Percentiles rank a stretch among this genome's conserved stretches.
Conservation (phyloP, 2,797 vertebrate species). For the Synaphobranchus kaupii region DNA sequence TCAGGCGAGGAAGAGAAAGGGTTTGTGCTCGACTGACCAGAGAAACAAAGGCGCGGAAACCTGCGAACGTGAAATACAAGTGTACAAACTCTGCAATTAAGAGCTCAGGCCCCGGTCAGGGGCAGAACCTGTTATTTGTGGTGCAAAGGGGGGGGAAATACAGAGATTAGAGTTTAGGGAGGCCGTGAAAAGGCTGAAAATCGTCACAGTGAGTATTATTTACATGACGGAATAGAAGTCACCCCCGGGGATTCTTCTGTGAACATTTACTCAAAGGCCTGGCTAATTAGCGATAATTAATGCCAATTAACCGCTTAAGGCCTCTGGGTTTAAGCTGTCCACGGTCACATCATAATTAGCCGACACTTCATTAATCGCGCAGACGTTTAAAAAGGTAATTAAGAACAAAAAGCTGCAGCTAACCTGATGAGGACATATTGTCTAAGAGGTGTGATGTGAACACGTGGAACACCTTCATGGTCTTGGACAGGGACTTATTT, state of each 20-base stretch:
- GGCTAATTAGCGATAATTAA: conserved; percentile 72
- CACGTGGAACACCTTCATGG: neutral
- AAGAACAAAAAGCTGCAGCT: conserved; percentile 46
- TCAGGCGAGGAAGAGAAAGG: conserved; percentile 56
- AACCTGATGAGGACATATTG: conserved; percentile 43
- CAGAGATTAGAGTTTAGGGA: conserved; percentile 55
- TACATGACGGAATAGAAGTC: conserved; percentile 63
- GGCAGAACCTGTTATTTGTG: conserved; percentile 51
- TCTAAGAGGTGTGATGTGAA: conserved; percentile 49
- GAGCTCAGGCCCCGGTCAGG: conserved; percentile 61
- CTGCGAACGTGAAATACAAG: conserved; percentile 53
- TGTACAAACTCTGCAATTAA: conserved; percentile 71
- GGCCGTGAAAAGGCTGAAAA: conserved; percentile 58
- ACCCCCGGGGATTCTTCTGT: conserved; percentile 56
- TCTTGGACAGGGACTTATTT: neutral
- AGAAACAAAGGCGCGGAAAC: conserved; percentile 51
- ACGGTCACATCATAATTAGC: conserved; percentile 66
- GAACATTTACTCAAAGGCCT: conserved; percentile 63
- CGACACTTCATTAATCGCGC: conserved; percentile 62
- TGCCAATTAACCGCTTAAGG: conserved; percentile 62
- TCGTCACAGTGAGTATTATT: conserved; percentile 69
- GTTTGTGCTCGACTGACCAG: conserved; percentile 60
- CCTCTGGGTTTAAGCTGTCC: conserved; percentile 58
- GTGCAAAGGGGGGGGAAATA: conserved; percentile 55
- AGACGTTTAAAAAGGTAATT: conserved; percentile 49